Conservation (phyloP, 1,140 invertebrate genomes). For the Drosophila fuyamai region DNA sequence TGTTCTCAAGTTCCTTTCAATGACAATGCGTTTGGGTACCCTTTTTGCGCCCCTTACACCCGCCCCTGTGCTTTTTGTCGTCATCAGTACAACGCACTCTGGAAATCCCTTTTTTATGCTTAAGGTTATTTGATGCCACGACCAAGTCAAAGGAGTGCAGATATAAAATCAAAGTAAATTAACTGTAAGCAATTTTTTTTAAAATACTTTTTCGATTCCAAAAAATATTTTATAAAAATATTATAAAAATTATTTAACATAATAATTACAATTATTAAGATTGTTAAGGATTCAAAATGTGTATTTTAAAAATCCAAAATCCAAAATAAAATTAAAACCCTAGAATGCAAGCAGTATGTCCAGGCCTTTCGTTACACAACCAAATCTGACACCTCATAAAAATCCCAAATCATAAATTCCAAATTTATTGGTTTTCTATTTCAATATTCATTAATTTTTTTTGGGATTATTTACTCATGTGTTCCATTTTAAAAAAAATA, state of each 20-base stretch:
- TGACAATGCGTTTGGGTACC: conserved; percentile 69
- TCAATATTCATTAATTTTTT: conserved; percentile 14
- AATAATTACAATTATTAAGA: no score
- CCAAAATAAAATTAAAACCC: not conserved
- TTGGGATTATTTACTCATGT: conserved; percentile 2
- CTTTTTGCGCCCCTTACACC: not conserved
- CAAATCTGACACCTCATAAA: conserved; percentile 16
- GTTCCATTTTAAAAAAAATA: conserved; percentile 26
- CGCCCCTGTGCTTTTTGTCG: conserved; percentile 23
- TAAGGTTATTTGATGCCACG: conserved; percentile 8
- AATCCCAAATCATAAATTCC: conserved; percentile 14
- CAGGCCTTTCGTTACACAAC: not conserved
- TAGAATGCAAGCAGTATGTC: no score
- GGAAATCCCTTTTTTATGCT: conserved; percentile 21
- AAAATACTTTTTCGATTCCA: not conserved
- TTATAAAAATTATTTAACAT: not conserved
- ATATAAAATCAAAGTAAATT: conserved; percentile 6
- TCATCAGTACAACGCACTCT: conserved; percentile 51
- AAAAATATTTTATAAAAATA: not conserved
- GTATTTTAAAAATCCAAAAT: no score
- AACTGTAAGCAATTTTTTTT: no score
- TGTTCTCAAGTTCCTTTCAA: conserved; percentile 78
- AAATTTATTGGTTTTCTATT: conserved; percentile 22
- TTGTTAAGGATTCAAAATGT: no score
- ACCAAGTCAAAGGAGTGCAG: conserved; percentile 8